Percentiles rank a stretch among this genome's conserved stretches.
phyloP scores from a whole-genome alignment of 2,113 vertebrate species.

The Gasterosteus nipponicus region DNA sequence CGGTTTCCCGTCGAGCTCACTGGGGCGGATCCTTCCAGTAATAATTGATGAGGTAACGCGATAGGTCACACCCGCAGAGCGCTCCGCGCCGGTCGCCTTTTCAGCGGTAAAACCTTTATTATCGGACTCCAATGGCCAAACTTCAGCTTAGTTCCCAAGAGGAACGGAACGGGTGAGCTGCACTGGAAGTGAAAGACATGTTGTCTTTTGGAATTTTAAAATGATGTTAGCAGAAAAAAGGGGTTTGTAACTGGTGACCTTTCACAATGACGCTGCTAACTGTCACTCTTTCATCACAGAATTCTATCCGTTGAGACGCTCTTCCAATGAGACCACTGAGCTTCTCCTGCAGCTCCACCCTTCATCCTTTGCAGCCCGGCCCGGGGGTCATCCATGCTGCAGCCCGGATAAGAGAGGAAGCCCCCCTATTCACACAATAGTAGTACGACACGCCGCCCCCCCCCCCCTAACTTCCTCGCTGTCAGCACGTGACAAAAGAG shows the following conservation, averaged over 20 bases:
- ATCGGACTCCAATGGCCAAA: background rate
- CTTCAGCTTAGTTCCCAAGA: background rate
- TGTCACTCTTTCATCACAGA: slow-evolving; percentile 2
- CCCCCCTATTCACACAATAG: slow-evolving; percentile 45
- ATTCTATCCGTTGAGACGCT: background rate
- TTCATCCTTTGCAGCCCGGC: background rate
- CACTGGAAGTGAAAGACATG: background rate
- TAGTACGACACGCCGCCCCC: slow-evolving; percentile 19
- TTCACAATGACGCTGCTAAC: too few species aligned
- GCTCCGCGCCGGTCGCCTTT: background rate
- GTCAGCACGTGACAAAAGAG: background rate
- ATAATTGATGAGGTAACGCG: slow-evolving; percentile 74
- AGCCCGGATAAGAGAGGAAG: slow-evolving; percentile 34
- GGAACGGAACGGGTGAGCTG: background rate
- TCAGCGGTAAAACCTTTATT: background rate
- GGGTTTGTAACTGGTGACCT: slow-evolving; percentile 1
- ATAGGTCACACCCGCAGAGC: slow-evolving; percentile 32
- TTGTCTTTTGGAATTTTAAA: background rate
- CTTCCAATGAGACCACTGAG: slow-evolving; percentile 28
- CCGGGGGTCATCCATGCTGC: background rate
- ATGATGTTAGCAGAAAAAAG: background rate
- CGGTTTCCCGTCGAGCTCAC: slow-evolving; percentile 36
- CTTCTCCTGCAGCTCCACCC: background rate
- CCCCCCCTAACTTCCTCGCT: background rate
- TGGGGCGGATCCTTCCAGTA: slow-evolving; percentile 37